Evolutionary conservation across 2,113 vertebrate species (phyloP).

Genomic region (Chloropsis cyanopogon): DNA sequence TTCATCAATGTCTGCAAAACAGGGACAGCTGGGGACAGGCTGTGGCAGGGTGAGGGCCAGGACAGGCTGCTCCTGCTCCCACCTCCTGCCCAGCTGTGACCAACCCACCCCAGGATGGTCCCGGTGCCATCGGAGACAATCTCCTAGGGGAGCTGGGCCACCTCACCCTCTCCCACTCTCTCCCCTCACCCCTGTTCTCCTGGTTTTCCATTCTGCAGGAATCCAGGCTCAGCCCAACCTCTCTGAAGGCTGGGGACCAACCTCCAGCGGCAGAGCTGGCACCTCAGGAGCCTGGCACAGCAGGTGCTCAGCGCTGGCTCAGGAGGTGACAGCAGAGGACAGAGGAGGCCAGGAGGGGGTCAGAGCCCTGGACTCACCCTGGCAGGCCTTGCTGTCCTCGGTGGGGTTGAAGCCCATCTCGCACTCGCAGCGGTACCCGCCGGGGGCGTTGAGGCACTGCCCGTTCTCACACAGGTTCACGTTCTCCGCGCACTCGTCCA

Average conservation of each 20-base stretch:
- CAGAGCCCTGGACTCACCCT: slow-evolving; percentile 71
- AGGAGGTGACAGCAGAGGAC: not conserved
- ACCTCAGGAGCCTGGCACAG: not conserved
- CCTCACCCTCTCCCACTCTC: not conserved
- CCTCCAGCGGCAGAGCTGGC: not conserved
- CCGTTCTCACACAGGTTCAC: slow-evolving; percentile 91
- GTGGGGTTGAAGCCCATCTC: slow-evolving; percentile 93
- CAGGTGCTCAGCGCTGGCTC: not conserved
- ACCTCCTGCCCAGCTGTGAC: not conserved
- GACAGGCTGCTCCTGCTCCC: not conserved
- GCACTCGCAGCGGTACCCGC: slow-evolving; percentile 90
- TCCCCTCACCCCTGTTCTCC: not conserved
- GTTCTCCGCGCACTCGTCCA: slow-evolving; percentile 90
- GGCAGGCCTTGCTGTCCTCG: slow-evolving; percentile 88
- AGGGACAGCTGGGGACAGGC: not conserved
- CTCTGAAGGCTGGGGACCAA: not conserved
- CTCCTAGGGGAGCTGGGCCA: not conserved
- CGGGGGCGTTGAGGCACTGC: slow-evolving; percentile 90
- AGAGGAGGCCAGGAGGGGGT: not conserved
- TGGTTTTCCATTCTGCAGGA: not conserved
- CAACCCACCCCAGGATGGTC: not conserved
- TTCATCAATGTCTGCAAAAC: slow-evolving; percentile 87
- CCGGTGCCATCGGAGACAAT: not conserved
- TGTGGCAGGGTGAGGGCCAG: not conserved
- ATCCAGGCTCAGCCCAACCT: not conserved